A percentile compares a stretch with the other conserved stretches of the same genome.
Conservation (phyloP, 2,113 vertebrate genomes). For the Salvelinus namaycush region DNA sequence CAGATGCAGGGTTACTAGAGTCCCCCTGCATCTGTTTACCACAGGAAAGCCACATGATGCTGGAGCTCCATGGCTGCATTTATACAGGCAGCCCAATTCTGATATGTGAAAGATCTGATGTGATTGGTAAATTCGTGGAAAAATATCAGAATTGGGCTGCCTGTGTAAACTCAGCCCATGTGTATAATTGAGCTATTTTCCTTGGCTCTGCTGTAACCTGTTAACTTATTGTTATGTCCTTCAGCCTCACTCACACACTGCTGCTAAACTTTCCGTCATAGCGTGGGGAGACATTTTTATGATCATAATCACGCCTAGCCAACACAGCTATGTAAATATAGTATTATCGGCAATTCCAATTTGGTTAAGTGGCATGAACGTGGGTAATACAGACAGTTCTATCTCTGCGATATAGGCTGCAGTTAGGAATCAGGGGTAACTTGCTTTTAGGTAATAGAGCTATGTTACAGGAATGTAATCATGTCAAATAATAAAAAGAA, state of each 20-base stretch:
- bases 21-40: constrained; percentile 66
- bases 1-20: constrained; percentile 47
- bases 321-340: constrained; percentile 69
- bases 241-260: neutral
- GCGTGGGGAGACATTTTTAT: constrained; percentile 49
- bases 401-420: constrained; percentile 19
- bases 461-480: constrained; percentile 29
- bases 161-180: constrained; percentile 34
- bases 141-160: no score
- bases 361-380: constrained; percentile 67
- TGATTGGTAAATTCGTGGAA: no score
- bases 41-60: constrained; percentile 44
- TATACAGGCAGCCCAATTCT: no score
- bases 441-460: constrained; percentile 39
- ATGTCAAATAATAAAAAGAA: constrained; percentile 2
- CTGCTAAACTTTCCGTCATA: constrained; percentile 61
- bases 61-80: constrained; percentile 8
- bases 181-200: constrained; percentile 66
- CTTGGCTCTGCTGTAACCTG: constrained; percentile 51
- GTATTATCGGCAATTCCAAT: constrained; percentile 65
- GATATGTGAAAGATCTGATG: no score
- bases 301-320: constrained; percentile 58
- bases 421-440: constrained; percentile 45
- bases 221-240: constrained; percentile 47
- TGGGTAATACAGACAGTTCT: constrained; percentile 57